Percentiles rank a stretch among this genome's conserved stretches.
Evolutionary conservation across 2,888 invertebrate genomes (phyloP).

Genomic region (Galerucella nymphaeae): DNA sequence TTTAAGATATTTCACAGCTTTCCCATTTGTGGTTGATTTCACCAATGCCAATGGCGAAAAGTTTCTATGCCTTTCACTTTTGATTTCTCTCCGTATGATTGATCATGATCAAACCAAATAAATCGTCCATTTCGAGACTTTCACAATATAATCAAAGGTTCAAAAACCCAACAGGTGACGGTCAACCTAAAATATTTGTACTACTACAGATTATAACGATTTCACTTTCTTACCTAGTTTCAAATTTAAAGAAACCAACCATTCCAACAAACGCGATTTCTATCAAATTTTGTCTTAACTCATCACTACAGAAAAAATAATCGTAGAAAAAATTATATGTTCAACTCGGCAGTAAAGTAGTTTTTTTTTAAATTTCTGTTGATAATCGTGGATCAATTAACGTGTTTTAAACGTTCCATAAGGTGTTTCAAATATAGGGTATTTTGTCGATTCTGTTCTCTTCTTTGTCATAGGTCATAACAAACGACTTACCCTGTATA

Average conservation of each 20-base stretch:
- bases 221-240: constrained; percentile 12
- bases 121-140: constrained; percentile 10
- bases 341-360: too few relatives aligned
- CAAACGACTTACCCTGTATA: too few relatives aligned
- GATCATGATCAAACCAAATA: constrained; percentile 26
- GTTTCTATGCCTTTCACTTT: constrained; percentile 33
- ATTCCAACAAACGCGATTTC: too few relatives aligned
- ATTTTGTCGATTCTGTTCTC: too few relatives aligned
- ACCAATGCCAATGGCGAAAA: constrained; percentile 31
- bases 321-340: too few relatives aligned
- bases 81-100: constrained; percentile 32
- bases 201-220: background rate
- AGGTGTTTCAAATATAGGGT: too few relatives aligned
- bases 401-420: too few relatives aligned
- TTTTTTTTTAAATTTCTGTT: too few relatives aligned
- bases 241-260: background rate
- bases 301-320: too few relatives aligned
- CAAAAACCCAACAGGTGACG: constrained; percentile 13
- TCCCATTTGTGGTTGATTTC: constrained; percentile 25
- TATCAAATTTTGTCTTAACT: too few relatives aligned
- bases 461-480: too few relatives aligned
- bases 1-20: constrained; percentile 25
- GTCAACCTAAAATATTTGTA: background rate
- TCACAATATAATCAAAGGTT: constrained; percentile 8
- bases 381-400: too few relatives aligned